Conservation (phyloP, 2,888 invertebrate species). For the Meloe dianella region DNA sequence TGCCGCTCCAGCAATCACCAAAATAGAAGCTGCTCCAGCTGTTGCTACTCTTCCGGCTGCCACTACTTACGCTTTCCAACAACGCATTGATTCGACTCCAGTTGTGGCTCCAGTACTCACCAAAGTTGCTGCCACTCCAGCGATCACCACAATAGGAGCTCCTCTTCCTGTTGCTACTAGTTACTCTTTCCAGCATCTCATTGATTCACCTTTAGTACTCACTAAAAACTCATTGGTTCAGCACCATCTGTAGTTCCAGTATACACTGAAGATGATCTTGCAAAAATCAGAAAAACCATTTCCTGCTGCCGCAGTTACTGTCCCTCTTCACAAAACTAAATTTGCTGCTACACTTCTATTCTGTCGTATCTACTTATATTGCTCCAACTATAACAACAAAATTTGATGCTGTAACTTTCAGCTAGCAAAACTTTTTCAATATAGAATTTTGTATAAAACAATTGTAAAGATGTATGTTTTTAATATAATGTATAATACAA, state of each 20-base stretch:
- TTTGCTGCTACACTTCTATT: constrained; percentile 42
- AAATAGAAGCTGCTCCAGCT: background rate
- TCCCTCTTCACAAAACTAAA: too few relatives aligned
- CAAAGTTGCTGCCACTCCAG: background rate
- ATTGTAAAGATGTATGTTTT: background rate
- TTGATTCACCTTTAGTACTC: background rate
- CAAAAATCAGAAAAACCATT: too few relatives aligned
- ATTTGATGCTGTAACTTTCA: constrained; percentile 40
- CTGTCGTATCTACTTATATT: background rate
- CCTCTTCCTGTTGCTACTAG: background rate
- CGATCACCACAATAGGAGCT: background rate
- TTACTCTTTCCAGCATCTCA: background rate
- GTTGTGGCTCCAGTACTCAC: background rate
- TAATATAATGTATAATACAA: background rate
- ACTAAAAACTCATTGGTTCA: too few relatives aligned
- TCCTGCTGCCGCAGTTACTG: too few relatives aligned
- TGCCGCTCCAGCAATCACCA: background rate
- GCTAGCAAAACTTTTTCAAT: background rate
- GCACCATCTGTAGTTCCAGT: too few relatives aligned
- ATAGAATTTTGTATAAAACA: constrained; percentile 8
- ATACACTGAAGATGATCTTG: too few relatives aligned
- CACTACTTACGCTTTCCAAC: background rate
- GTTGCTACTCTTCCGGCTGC: background rate
- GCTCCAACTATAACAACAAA: background rate
- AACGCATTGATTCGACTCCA: background rate